Conservation (phyloP, 2,888 invertebrate species). For the Cinara cedri region DNA sequence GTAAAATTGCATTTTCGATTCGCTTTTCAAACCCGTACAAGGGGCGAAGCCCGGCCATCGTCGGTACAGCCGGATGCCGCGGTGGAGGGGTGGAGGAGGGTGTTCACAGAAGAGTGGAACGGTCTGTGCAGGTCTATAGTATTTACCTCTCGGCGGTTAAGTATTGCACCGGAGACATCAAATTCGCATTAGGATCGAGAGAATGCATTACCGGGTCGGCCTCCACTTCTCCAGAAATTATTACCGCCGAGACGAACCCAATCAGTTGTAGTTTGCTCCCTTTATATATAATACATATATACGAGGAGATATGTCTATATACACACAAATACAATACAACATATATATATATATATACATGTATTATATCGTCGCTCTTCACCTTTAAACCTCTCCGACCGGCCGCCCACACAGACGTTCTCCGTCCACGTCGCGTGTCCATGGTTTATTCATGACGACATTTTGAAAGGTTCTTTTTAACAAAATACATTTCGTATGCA, state of each 20-base stretch:
- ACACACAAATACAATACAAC: too few relatives aligned
- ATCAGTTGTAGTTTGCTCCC: constrained; percentile 21
- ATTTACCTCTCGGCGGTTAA: constrained; percentile 23
- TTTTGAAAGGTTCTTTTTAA: constrained; percentile 54
- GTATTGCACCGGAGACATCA: constrained; percentile 42
- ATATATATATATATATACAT: background rate
- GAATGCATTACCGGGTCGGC: background rate
- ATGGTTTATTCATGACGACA: constrained; percentile 56
- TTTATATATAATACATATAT: constrained; percentile 4
- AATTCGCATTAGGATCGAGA: constrained; percentile 46
- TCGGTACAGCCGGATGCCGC: too few relatives aligned
- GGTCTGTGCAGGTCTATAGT: background rate
- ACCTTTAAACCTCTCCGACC: background rate
- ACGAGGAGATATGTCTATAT: too few relatives aligned
- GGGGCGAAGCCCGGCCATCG: too few relatives aligned
- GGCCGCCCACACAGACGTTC: background rate
- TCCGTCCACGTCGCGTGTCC: background rate
- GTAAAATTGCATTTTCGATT: too few relatives aligned
- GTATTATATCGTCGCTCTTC: constrained; percentile 12
- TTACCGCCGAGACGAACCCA: constrained; percentile 12
- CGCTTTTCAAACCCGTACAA: too few relatives aligned
- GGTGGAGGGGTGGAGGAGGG: background rate
- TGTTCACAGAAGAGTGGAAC: too few relatives aligned
- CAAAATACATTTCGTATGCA: constrained; percentile 52
- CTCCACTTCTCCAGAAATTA: constrained; percentile 19